Evolutionary conservation across 1,140 invertebrate species (phyloP), one percentile per base, ranked within the genome.

Genomic region (Oncopeltus fasciatus): DNA sequence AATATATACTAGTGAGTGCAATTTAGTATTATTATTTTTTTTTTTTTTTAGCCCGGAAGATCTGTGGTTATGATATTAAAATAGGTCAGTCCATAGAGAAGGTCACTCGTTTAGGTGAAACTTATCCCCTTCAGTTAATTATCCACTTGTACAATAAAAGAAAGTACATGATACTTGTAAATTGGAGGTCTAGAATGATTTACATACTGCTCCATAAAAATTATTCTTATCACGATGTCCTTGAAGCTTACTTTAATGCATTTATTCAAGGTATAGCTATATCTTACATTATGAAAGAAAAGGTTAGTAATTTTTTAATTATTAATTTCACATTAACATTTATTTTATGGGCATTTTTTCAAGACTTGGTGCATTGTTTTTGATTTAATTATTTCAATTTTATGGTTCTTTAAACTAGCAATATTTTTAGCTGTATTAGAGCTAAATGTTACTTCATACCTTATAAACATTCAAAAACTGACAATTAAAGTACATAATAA

Each of bases 181-280:
- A 76, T 71, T 53, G 71, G 26, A 66, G 73, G 51, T 67, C 65
- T 28, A 73, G 70, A 57, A 72, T 64, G 28, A 74, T 82, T 66
- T 74, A 74, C 67, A 69, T 82, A 12, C 66, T 71, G 47, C 69
- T 82, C 8, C 67, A 73, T 65, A 73, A 74, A 67, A 70, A 73
- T 59, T 69, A 72, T 59, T 69, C 53, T 26, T 56, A 76, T 18
- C 61, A 66, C 38, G 74, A 77, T 65, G 67, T 80, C 16, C 67
- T 83, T 2, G 70, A 76, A 67, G 77, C 76, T 8, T 82, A 80
- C 70, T 80, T 78, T 59, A 72, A 80, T 68, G 77, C 75, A 29
- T 71, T 75, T 21, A 67, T 79, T 63, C 69, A 74, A 53, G 78
- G 71, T 8, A 68, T 76, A 28, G 71, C 71, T 9, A 38, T 43